Percentiles rank a stretch among this genome's conserved stretches.
Evolutionary conservation across 2,888 invertebrate genomes (phyloP).

Genomic region (Lepidochitona cinerea): DNA sequence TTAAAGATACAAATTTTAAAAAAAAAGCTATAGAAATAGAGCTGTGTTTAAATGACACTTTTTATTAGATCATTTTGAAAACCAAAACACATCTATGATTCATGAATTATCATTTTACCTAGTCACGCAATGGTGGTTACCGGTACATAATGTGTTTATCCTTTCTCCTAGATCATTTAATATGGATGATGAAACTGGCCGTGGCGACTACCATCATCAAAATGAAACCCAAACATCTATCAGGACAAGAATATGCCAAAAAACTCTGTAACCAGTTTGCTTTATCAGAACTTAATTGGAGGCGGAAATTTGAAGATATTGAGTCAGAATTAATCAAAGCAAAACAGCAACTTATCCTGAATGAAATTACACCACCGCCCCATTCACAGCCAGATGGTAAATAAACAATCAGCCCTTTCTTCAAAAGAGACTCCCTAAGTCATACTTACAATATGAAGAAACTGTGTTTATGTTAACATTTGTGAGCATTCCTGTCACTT

Average conservation of each 20-base stretch:
- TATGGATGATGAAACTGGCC: slow-evolving; percentile 24
- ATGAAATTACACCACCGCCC: neutral
- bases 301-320: slow-evolving; percentile 18
- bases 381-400: neutral
- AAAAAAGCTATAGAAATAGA: too few species aligned
- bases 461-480: too few species aligned
- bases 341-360: slow-evolving; percentile 25
- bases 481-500: too few species aligned
- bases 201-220: slow-evolving; percentile 30
- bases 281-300: slow-evolving; percentile 25
- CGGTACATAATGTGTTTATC: too few species aligned
- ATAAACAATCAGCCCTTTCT: neutral
- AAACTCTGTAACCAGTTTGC: slow-evolving; percentile 22
- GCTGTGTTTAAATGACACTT: too few species aligned
- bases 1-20: too few species aligned
- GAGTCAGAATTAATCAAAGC: slow-evolving; percentile 31
- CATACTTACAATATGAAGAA: too few species aligned
- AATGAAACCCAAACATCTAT: slow-evolving; percentile 26
- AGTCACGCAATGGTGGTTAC: too few species aligned
- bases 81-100: too few species aligned
- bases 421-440: too few species aligned
- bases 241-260: slow-evolving; percentile 25
- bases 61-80: too few species aligned
- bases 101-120: too few species aligned
- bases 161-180: neutral